Conservation (phyloP, 1,140 invertebrate genomes). For the Drosophila jambulina region DNA sequence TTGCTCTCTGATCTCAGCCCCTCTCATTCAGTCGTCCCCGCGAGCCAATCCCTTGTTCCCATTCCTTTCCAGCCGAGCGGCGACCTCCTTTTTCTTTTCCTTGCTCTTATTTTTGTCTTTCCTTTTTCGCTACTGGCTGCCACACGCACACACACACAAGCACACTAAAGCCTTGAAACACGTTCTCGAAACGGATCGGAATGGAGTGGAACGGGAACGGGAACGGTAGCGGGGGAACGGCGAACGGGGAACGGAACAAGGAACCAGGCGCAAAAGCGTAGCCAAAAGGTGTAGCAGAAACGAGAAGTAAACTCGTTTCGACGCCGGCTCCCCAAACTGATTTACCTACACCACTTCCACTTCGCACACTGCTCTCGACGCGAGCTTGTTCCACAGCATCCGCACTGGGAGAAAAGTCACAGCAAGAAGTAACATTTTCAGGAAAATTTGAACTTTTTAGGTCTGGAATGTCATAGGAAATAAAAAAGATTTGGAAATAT, state of each 20-base stretch:
- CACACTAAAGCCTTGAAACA: constrained; percentile 73
- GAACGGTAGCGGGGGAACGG: constrained; percentile 1
- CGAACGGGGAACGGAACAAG: constrained; percentile 29
- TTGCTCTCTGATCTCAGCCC: not conserved
- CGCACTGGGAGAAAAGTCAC: constrained; percentile 16
- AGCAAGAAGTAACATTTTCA: not conserved
- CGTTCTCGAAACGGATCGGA: constrained; percentile 61
- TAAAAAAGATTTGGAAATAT: not conserved
- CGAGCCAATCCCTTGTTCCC: constrained; percentile 52
- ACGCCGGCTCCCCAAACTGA: constrained; percentile 47
- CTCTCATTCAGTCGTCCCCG: not conserved
- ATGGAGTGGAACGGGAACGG: constrained; percentile 44
- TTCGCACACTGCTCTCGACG: constrained; percentile 13
- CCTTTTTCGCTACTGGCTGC: constrained; percentile 35
- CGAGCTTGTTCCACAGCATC: constrained; percentile 22
- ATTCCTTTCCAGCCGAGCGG: constrained; percentile 7
- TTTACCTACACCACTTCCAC: constrained; percentile 29
- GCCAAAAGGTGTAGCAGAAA: constrained; percentile 52
- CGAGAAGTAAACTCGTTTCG: constrained; percentile 53
- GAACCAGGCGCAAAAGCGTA: constrained; percentile 33
- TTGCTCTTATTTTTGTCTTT: constrained; percentile 8
- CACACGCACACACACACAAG: constrained; percentile 37
- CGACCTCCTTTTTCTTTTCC: constrained; percentile 79
- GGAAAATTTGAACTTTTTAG: not conserved
- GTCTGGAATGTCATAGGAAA: not conserved